A percentile compares a stretch with the other conserved stretches of the same genome.
Conservation (phyloP, 37 sponge, comb jelly and placozoan genomes). For the Bolinopsis microptera region DNA sequence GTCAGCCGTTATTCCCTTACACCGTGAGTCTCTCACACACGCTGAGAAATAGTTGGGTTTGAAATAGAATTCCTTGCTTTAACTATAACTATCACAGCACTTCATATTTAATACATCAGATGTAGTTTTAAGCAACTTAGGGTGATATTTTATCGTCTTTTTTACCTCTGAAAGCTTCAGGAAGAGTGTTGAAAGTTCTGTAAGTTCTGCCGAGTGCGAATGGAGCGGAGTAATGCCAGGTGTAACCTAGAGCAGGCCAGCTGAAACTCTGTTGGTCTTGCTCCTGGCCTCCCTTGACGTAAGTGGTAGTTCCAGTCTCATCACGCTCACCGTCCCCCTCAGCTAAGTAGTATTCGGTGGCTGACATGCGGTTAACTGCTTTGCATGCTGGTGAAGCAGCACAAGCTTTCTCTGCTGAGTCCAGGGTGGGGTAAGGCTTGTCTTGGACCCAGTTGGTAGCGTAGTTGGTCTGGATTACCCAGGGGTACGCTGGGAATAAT, state of each 20-base stretch:
- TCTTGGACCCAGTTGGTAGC: neutral
- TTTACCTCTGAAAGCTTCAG: conserved; percentile 8
- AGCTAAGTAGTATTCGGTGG: neutral
- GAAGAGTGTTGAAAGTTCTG: neutral
- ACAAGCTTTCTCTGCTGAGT: neutral
- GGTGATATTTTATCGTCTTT: no score
- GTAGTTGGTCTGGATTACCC: neutral
- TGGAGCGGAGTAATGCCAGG: conserved; percentile 5
- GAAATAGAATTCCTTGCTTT: no score
- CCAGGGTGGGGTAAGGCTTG: neutral
- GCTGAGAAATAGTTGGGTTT: neutral
- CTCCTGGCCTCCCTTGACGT: conserved; percentile 26
- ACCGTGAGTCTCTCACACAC: neutral
- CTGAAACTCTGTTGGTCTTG: neutral
- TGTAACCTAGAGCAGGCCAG: neutral
- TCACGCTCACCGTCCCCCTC: neutral
- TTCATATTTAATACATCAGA: no score
- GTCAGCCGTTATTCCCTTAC: neutral
- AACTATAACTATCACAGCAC: no score
- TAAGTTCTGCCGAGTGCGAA: neutral
- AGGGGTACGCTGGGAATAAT: neutral
- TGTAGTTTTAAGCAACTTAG: no score
- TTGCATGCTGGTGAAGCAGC: neutral
- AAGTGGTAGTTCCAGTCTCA: neutral
- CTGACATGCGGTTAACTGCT: neutral